Evolutionary conservation across 1,140 invertebrate genomes (phyloP), one percentile per base, ranked within the genome.

Genomic region (Cydia pomonella): DNA sequence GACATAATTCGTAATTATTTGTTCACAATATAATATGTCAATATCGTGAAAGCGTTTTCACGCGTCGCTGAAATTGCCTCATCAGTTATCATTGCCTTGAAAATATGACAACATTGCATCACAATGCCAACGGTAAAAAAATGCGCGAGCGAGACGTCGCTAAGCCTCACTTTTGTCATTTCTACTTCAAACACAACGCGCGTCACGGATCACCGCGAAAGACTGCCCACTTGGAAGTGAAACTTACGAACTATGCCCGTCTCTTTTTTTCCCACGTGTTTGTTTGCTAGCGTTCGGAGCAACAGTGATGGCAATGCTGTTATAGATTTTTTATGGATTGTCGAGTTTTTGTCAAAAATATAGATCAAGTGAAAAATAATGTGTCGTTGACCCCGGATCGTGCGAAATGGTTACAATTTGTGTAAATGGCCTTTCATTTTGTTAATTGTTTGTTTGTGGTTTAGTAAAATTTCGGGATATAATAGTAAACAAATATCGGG

Each of bases 311-410:
- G 73, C 16, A 50, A 73, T 62, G 16, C 12, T 73, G 59, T 27
- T 59, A 47, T 25, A 47, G 69, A 76, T 83, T 85, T 80, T 86
- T 84, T 77, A 77, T 73, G 76, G 76, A 83, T 80, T 82, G 81
- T 83, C 79, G 78, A 75, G 76, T 79, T 80, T 88, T 87, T 89
- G 87, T 88, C 83, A 88, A 75, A 87, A 87, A 92, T 92, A 89
- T 89, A 90, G 90, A 91, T 88, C 89, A 87, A 87, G 79, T 85
- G 85, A 86, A 81, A 83, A 87, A 87, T 87, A 87, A 86, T 84
- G 80, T 87, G 89, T 89, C 89, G 78, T 83, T 89, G 90, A 90
- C 84, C 90, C 76, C 21, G 76, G 72, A 79, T 83, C 75, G 76
- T 79, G 81, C 82, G 79, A 80, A 77, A 77, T 78, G 77, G 63